These are phyloP conservation scores for Sorex fumeus DNA, from an alignment of 2,113 vertebrate species.

Conservation along the genomic window DNA sequence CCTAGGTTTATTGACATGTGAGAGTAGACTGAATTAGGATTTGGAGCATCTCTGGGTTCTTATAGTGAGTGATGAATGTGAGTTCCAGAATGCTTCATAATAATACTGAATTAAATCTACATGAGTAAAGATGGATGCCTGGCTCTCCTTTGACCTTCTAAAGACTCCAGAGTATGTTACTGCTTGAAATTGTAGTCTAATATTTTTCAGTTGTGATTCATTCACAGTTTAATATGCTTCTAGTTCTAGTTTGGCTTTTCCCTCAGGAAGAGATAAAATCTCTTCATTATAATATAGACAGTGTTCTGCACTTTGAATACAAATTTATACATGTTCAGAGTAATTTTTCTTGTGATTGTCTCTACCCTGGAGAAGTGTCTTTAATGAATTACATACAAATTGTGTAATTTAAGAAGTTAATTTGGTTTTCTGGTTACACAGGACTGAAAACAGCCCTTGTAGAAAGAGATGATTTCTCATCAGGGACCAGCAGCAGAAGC, in stretches of 20 bases:
- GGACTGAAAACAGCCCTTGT: constrained; percentile 97
- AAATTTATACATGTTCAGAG: constrained; percentile 90
- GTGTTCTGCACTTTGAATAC: constrained; percentile 89
- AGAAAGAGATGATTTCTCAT: constrained; percentile 97
- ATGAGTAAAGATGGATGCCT: background rate
- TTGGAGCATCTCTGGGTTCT: background rate
- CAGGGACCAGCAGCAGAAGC: constrained; percentile 96
- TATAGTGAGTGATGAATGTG: background rate
- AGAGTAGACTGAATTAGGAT: background rate
- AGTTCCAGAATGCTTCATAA: background rate
- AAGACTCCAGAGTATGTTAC: constrained; percentile 7
- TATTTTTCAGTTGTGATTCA: constrained; percentile 85
- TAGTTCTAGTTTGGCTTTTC: constrained; percentile 88
- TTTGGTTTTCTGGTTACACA: constrained; percentile 94
- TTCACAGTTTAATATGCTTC: constrained; percentile 87
- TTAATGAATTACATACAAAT: constrained; percentile 94
- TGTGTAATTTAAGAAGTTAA: constrained; percentile 94
- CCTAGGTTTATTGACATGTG: background rate
- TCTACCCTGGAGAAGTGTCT: constrained; percentile 91
- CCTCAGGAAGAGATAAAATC: constrained; percentile 89
- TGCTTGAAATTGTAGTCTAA: constrained; percentile 67
- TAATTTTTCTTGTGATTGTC: constrained; percentile 91
- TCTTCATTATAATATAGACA: constrained; percentile 90
- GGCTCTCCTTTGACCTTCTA: constrained; percentile 1
- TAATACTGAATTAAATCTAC: background rate